These are phyloP conservation scores for Cavia aperea DNA, from an alignment of 2,113 vertebrate genomes.

Conservation along the genomic window DNA sequence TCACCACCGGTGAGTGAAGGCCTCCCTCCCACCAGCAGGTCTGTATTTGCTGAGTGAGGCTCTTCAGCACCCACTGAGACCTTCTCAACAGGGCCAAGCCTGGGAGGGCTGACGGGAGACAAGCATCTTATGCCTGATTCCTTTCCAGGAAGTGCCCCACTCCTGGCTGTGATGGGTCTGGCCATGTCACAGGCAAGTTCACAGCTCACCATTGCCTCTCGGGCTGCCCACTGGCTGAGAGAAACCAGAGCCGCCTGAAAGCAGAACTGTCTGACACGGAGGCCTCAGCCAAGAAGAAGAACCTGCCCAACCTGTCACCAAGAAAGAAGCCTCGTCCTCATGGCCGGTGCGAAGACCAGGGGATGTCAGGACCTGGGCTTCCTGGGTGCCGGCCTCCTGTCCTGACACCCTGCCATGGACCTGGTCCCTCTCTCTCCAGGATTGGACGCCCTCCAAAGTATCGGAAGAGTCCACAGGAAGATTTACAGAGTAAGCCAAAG, in stretches of 20 bases:
- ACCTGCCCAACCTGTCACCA: constrained; percentile 85
- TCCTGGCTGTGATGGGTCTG: constrained; percentile 95
- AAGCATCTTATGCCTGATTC: neutral
- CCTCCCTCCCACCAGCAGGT: no score
- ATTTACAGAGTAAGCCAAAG: constrained; percentile 87
- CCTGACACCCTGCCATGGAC: constrained; percentile 25
- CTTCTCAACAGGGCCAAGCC: neutral
- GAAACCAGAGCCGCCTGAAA: constrained; percentile 93
- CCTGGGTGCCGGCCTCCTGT: neutral
- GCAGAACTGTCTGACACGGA: constrained; percentile 89
- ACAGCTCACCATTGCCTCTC: constrained; percentile 98
- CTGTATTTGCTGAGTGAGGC: neutral
- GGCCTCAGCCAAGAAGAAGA: constrained; percentile 82
- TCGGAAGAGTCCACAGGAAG: constrained; percentile 90
- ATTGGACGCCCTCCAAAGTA: constrained; percentile 96
- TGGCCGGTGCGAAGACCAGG: constrained; percentile 82
- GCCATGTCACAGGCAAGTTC: constrained; percentile 96
- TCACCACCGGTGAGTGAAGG: constrained; percentile 88
- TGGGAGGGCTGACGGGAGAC: neutral
- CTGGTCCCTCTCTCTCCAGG: constrained; percentile 76
- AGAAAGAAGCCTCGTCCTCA: constrained; percentile 94
- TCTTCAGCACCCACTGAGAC: neutral
- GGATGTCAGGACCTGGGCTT: constrained; percentile 21
- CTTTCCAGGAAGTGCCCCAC: constrained; percentile 94
- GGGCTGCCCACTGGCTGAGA: constrained; percentile 94